Conservation (phyloP, 2,113 vertebrate species). For the Neopipo cinnamomea region DNA sequence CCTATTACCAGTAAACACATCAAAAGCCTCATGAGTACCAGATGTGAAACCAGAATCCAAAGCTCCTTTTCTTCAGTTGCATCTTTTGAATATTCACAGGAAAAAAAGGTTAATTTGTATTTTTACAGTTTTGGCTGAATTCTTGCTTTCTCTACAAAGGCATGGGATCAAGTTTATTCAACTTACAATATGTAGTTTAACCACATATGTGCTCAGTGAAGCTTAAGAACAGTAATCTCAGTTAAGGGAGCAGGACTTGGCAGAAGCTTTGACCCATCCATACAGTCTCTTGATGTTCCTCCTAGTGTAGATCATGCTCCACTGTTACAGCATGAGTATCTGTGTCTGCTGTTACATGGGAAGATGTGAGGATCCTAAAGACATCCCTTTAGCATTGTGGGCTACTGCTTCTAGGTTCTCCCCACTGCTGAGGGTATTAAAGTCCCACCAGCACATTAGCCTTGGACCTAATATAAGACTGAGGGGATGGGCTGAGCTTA, state of each 20-base stretch:
- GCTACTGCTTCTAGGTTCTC: not conserved
- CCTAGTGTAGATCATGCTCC: not conserved
- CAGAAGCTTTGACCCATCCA: not conserved
- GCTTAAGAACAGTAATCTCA: not conserved
- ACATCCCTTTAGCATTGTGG: not conserved
- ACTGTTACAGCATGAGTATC: rapidly evolving
- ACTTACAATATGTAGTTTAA: not conserved
- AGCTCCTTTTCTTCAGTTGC: not conserved
- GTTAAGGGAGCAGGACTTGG: not conserved
- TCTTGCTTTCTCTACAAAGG: not conserved
- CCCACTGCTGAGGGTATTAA: not conserved
- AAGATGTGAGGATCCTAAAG: not conserved
- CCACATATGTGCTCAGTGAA: not conserved
- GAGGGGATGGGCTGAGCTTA: not conserved
- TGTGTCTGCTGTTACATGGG: rapidly evolving
- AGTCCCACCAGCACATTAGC: not conserved
- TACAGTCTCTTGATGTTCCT: not conserved
- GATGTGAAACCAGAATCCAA: not conserved
- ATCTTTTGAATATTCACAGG: not conserved
- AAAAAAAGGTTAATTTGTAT: not conserved
- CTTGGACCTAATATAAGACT: not conserved
- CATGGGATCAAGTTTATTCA: not conserved
- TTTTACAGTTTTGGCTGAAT: not conserved
- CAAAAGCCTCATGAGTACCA: not conserved
- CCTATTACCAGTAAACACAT: not conserved